phyloP scores from a whole-genome alignment of 2,888 invertebrate genomes.

The Leptopilina syphax region DNA sequence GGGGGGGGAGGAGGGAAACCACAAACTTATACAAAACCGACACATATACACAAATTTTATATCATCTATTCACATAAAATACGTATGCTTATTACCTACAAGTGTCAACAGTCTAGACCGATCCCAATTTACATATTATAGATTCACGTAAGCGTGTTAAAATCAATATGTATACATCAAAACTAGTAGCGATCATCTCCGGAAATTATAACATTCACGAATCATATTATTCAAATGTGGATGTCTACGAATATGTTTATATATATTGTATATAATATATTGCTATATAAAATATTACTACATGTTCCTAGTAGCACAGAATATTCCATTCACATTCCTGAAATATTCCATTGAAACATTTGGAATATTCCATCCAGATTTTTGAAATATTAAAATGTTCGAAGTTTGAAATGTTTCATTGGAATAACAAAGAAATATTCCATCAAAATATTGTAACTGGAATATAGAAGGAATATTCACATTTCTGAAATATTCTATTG shows the following conservation, averaged over 20 bases:
- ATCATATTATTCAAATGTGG: constrained; percentile 59
- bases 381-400: too few species aligned
- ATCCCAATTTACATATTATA: constrained; percentile 55
- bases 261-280: too few species aligned
- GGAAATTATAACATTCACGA: constrained; percentile 62
- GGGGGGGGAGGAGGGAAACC: not conserved
- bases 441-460: too few species aligned
- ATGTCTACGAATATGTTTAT: too few species aligned
- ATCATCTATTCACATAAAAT: not conserved
- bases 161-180: constrained; percentile 34
- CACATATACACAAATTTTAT: not conserved
- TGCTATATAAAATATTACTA: not conserved
- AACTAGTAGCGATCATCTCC: constrained; percentile 55
- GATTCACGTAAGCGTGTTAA: constrained; percentile 43
- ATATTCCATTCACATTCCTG: too few species aligned
- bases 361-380: too few species aligned
- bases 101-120: constrained; percentile 48
- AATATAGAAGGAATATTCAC: too few species aligned
- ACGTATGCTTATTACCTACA: constrained; percentile 18
- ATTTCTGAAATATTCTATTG: too few species aligned
- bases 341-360: too few species aligned
- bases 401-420: too few species aligned
- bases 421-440: too few species aligned
- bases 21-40: not conserved
- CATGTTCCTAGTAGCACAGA: not conserved